Evolutionary conservation across 2,797 vertebrate species (phyloP).

Genomic region (Muraenolepis orangiensis): DNA sequence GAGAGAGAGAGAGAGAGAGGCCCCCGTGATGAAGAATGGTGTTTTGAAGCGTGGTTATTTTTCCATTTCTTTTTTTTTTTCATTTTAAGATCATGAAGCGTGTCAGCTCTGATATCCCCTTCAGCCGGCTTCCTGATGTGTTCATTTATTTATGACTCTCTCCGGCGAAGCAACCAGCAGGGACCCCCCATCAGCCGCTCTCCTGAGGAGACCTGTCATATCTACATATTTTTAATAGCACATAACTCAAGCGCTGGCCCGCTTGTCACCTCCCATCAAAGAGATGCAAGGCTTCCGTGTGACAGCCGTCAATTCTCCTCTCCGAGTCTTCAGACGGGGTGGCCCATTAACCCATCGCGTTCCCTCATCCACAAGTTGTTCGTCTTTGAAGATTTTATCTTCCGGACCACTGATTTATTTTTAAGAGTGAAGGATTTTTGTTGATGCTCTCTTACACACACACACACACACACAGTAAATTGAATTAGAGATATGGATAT

Average conservation of each 20-base stretch:
- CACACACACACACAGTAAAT: background rate
- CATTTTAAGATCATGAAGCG: constrained; percentile 51
- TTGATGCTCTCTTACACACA: too few relatives aligned
- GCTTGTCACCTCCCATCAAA: constrained; percentile 63
- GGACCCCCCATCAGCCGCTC: constrained; percentile 60
- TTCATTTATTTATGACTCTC: constrained; percentile 73
- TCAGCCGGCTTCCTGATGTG: constrained; percentile 60
- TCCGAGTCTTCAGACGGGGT: constrained; percentile 37
- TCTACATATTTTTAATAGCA: constrained; percentile 76
- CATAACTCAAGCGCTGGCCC: constrained; percentile 66
- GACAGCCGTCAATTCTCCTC: constrained; percentile 61
- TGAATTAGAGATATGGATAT: background rate
- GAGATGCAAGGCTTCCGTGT: constrained; percentile 50
- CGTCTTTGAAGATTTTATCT: background rate
- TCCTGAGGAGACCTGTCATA: constrained; percentile 71
- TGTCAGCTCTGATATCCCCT: constrained; percentile 65
- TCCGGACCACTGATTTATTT: background rate
- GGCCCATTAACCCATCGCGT: constrained; percentile 41
- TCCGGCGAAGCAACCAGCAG: constrained; percentile 57
- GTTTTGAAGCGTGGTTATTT: constrained; percentile 24
- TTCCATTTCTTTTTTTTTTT: constrained; percentile 34
- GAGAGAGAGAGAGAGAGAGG: constrained; percentile 20
- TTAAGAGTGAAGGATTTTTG: too few relatives aligned
- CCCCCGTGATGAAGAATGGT: constrained; percentile 30
- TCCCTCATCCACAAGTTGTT: background rate